These are phyloP conservation scores for Timema cristinae DNA, from an alignment of 2,888 invertebrate species.

Conservation along the genomic window DNA sequence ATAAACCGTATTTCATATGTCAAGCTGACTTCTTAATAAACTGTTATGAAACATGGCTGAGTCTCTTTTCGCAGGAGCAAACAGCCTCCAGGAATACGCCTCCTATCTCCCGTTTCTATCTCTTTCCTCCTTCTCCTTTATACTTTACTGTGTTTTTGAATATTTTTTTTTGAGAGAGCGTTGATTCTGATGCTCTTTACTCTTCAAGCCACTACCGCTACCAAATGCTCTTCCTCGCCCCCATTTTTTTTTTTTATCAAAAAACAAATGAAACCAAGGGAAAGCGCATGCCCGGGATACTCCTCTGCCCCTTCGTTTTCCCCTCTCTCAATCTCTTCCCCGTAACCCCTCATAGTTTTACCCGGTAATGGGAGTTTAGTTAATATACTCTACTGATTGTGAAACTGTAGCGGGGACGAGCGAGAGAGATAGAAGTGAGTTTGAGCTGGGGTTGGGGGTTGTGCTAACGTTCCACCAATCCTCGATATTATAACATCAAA, in stretches of 20 bases:
- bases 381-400: conserved; percentile 32
- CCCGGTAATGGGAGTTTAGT: conserved; percentile 32
- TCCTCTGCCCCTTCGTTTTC: conserved; percentile 1
- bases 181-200: no score
- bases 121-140: conserved; percentile 17
- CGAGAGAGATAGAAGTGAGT: neutral
- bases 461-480: conserved; percentile 17
- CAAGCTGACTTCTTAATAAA: conserved; percentile 26
- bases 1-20: conserved; percentile 20
- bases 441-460: no score
- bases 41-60: conserved; percentile 26
- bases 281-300: conserved; percentile 17
- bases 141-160: neutral
- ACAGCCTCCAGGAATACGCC: conserved; percentile 19
- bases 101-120: conserved; percentile 10
- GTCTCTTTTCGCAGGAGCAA: conserved; percentile 20
- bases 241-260: conserved; percentile 22
- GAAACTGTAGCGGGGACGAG: conserved; percentile 22
- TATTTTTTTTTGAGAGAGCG: neutral
- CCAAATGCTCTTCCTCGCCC: conserved; percentile 18
- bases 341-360: conserved; percentile 21
- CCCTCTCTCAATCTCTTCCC: neutral
- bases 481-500: conserved; percentile 45
- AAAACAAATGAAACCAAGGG: conserved; percentile 24
- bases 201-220: neutral